Conservation (phyloP, 2,888 invertebrate genomes). For the Sisyra nigra region DNA sequence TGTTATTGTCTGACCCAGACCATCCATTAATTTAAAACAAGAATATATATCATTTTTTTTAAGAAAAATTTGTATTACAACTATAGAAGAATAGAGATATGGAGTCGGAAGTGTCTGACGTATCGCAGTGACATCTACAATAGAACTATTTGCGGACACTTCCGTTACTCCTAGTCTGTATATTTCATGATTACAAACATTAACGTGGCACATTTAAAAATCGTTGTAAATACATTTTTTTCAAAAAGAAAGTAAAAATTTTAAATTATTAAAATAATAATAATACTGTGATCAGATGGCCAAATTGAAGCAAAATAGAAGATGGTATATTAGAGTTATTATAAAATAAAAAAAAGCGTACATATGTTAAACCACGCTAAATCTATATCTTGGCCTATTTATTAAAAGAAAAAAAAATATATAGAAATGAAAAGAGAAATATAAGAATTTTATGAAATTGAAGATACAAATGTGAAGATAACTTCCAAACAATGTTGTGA, state of each 20-base stretch:
- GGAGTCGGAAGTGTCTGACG: too few species aligned
- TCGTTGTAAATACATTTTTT: not conserved
- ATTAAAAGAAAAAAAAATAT: too few species aligned
- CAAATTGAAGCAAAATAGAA: not conserved
- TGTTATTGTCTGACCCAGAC: too few species aligned
- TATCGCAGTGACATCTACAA: too few species aligned
- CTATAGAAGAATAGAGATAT: too few species aligned
- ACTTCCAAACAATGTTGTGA: not conserved
- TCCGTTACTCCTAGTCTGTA: too few species aligned
- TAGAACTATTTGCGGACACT: too few species aligned
- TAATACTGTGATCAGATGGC: constrained; percentile 8
- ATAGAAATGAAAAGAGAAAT: not conserved
- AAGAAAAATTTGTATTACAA: too few species aligned
- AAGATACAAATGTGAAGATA: not conserved
- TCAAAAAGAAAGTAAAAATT: not conserved
- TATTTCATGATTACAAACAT: too few species aligned
- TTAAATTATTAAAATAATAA: not conserved
- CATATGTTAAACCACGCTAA: constrained; percentile 29
- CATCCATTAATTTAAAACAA: too few species aligned
- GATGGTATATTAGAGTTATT: not conserved
- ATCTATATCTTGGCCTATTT: constrained; percentile 3
- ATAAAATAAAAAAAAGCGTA: constrained; percentile 22
- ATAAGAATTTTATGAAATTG: not conserved
- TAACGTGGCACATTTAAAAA: too few species aligned
- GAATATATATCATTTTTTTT: too few species aligned